Base-by-base conservation (phyloP, 1,140 invertebrate species). In the Drosophila pseudoobscura region DNA sequence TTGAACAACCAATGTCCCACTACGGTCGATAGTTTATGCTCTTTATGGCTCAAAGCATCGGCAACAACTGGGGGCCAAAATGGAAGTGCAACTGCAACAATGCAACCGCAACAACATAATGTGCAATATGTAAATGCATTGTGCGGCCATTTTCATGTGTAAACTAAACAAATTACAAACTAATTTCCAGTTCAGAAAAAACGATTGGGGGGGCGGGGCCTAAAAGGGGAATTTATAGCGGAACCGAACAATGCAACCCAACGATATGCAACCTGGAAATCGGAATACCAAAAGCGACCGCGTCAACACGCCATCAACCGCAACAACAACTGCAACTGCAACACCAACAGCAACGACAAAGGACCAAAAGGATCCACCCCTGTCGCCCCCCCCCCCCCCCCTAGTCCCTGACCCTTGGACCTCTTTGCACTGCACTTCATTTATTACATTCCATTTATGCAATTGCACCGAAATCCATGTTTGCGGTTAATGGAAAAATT, bases 401-500 rank as follows among this genome's bases (percentile, higher is more conserved):
- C 13, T 15, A 31, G 24, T n/a, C 24, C 22, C 6, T 13, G 11
- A 39, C 35, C 11, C 35, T 3, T 7, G 39, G 13, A 31, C 46
- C 31, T 31, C 31, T 20, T 31, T 56, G 51, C 31, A 47, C 54
- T 60, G 64, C 66, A 80, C 78, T 80, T 80, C 78, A 76, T 80
- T 80, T 80, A 80, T 80, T 80, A 57, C 72, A 80, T 80, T 84
- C 72, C 80, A 80, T 84, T 84, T 80, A 80, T 80, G 80, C 80
- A 85, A 85, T 80, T 84, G 76, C 80, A 56, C 73, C 77, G 73
- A 85, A 85, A 85, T 85, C 80, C 76, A 85, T 85, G 76, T 85
- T 85, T 85, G 80, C 76, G 80, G 80, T 80, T 85, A 85, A 85
- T 85, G 80, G 80, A 85, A 85, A 84, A 85, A 85, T 85, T 77